phyloP scores from a whole-genome alignment of 2,797 vertebrate genomes.

The Coregonus suidteri region DNA sequence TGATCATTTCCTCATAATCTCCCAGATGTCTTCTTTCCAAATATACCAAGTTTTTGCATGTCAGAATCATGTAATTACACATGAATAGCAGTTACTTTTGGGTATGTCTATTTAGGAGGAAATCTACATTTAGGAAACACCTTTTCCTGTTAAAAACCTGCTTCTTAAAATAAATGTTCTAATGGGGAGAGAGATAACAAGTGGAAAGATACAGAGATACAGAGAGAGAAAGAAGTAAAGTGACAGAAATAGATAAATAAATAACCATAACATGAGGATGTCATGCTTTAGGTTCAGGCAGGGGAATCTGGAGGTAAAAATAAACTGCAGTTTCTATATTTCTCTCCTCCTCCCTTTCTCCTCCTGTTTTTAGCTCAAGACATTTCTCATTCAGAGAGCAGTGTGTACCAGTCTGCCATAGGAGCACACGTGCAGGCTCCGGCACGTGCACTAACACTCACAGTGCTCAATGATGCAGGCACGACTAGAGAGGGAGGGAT shows the following conservation, averaged over 20 bases:
- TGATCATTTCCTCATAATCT: no score
- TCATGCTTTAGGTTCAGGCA: conserved; percentile 38
- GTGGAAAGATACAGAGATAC: not conserved
- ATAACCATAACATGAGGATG: not conserved
- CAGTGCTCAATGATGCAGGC: not conserved
- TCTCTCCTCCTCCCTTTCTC: conserved; percentile 33
- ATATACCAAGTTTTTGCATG: no score
- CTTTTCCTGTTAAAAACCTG: no score
- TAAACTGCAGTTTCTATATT: conserved; percentile 66
- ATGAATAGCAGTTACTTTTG: no score
- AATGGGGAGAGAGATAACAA: not conserved
- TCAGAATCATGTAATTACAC: no score
- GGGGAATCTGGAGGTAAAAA: conserved; percentile 55
- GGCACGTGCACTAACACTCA: conserved; percentile 53
- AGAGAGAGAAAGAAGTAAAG: not conserved
- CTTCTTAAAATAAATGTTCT: no score
- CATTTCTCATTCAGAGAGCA: conserved; percentile 48
- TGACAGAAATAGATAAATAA: not conserved
- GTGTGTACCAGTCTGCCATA: conserved; percentile 56
- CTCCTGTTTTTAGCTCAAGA: conserved; percentile 71
- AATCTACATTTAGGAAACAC: no score
- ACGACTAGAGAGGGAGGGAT: not conserved
- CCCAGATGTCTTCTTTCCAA: no score
- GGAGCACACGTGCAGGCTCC: conserved; percentile 56
- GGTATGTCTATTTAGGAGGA: no score